Percentiles rank a stretch among this genome's conserved stretches.
Evolutionary conservation across 2,113 vertebrate species (phyloP).

Genomic region (Forbesichthys agassizii): DNA sequence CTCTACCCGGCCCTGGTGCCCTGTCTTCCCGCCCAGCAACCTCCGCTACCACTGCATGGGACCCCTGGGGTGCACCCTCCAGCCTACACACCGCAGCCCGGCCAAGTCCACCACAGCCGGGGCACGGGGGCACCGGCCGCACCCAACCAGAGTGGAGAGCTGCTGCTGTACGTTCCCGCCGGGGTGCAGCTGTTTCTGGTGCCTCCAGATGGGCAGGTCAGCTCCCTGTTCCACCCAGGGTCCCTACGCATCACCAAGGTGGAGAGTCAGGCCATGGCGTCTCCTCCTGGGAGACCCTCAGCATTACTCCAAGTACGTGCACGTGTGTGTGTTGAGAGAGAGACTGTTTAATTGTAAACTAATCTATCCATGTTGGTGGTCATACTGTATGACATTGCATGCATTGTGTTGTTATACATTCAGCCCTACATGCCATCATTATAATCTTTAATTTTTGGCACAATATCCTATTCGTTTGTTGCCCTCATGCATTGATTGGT

Average conservation of each 20-base stretch:
- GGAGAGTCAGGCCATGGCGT: slow-evolving; percentile 67
- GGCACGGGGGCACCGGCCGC: slow-evolving; percentile 41
- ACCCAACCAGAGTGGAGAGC: slow-evolving; percentile 61
- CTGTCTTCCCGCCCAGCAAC: slow-evolving; percentile 27
- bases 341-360: background rate
- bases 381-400: no score
- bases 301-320: slow-evolving; percentile 88
- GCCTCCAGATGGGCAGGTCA: slow-evolving; percentile 87
- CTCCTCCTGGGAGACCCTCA: slow-evolving; percentile 68
- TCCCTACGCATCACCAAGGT: slow-evolving; percentile 86
- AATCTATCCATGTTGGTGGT: no score
- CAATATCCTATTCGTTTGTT: no score
- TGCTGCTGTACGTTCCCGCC: slow-evolving; percentile 84
- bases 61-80: slow-evolving; percentile 82
- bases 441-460: no score
- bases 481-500: no score
- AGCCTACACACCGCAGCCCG: slow-evolving; percentile 85
- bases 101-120: slow-evolving; percentile 70
- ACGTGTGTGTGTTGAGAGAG: background rate
- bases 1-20: slow-evolving; percentile 78
- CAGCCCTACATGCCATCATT: no score
- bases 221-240: slow-evolving; percentile 88
- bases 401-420: no score
- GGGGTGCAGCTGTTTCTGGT: slow-evolving; percentile 97
- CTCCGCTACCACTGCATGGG: slow-evolving; percentile 10